Conservation (phyloP, 2,888 invertebrate species). For the Epirrhoe alternata region DNA sequence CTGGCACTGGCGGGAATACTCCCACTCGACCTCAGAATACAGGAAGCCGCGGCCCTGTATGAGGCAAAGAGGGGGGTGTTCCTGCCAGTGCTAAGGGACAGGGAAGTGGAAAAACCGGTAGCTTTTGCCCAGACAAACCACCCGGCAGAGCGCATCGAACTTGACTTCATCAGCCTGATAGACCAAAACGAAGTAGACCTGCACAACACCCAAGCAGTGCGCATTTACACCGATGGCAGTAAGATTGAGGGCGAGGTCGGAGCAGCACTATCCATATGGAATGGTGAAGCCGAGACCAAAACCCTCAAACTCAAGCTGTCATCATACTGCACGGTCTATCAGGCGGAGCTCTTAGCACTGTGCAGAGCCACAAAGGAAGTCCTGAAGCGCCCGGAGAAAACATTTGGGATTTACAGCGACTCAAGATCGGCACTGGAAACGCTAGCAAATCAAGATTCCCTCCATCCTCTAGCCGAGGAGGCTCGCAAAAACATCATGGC, state of each 20-base stretch:
- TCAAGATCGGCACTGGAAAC: conserved; percentile 13
- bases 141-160: conserved; percentile 3
- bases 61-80: conserved; percentile 5
- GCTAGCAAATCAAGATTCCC: background rate
- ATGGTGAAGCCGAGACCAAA: background rate
- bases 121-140: conserved; percentile 4
- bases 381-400: background rate
- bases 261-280: conserved; percentile 10
- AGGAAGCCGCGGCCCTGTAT: background rate
- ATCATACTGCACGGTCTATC: conserved; percentile 16
- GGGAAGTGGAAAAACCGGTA: background rate
- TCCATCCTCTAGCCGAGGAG: conserved; percentile 13
- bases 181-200: conserved; percentile 6
- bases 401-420: conserved; percentile 16
- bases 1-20: conserved; percentile 19
- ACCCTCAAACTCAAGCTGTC: conserved; percentile 8
- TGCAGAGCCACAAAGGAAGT: conserved; percentile 2
- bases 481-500: background rate
- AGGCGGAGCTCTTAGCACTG: conserved; percentile 8
- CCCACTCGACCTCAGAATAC: conserved; percentile 26
- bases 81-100: background rate
- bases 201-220: background rate
- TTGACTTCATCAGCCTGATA: conserved; percentile 17
- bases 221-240: conserved; percentile 22
- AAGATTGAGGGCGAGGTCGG: conserved; percentile 12